These are phyloP conservation scores for Lota lota DNA, from an alignment of 2,113 vertebrate species.

Conservation along the genomic window DNA sequence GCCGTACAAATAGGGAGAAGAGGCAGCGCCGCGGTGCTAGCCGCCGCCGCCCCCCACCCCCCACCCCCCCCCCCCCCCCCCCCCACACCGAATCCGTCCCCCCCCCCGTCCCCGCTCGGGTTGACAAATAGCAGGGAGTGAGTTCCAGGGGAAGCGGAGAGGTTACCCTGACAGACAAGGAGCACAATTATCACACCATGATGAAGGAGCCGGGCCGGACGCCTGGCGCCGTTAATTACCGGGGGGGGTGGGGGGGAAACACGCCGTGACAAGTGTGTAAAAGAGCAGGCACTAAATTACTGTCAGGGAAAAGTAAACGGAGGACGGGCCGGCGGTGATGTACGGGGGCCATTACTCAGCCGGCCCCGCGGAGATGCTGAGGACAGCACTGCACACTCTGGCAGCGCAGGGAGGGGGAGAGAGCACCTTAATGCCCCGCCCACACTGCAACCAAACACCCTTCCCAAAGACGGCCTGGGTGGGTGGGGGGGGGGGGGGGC, in stretches of 20 bases:
- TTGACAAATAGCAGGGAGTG: conserved; percentile 88
- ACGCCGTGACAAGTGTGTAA: conserved; percentile 99
- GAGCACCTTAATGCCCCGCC: conserved; percentile 62
- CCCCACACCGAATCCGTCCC: not conserved
- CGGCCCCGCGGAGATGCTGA: conserved; percentile 86
- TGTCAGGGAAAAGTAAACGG: conserved; percentile 99
- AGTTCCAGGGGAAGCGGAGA: conserved; percentile 79
- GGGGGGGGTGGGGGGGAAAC: conserved; percentile 98
- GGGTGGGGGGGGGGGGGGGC: conserved; percentile 46
- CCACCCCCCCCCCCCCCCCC: conserved; percentile 13
- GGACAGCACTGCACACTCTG: conserved; percentile 87
- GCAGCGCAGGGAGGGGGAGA: conserved; percentile 67
- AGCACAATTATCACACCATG: conserved; percentile 99
- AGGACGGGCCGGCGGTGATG: conserved; percentile 89
- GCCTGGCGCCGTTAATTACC: conserved; percentile 97
- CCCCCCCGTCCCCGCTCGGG: conserved; percentile 61
- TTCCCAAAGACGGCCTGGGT: too few species aligned
- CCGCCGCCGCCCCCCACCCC: conserved; percentile 50
- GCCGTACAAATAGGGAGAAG: conserved; percentile 80
- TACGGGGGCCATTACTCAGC: conserved; percentile 99
- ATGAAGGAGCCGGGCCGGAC: conserved; percentile 92
- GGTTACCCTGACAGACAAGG: conserved; percentile 97
- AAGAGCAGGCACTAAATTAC: conserved; percentile 99
- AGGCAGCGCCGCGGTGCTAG: conserved; percentile 34
- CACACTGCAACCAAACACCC: conserved; percentile 49